These are phyloP conservation scores for Propithecus deckenii DNA, from an alignment of 2,797 vertebrate species.

Conservation along the genomic window DNA sequence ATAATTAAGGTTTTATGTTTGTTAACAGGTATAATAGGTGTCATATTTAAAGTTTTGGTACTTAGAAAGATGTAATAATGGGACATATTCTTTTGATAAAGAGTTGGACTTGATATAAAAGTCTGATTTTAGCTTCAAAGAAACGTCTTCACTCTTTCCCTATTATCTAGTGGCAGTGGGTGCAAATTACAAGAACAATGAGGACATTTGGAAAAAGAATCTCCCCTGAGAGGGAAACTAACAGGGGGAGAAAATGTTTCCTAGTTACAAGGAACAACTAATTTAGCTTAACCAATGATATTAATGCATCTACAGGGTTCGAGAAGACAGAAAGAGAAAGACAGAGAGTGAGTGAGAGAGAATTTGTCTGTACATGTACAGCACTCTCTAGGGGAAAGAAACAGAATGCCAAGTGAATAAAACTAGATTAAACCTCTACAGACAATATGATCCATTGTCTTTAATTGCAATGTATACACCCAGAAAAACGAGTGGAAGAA, in stretches of 20 bases:
- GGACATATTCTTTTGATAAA: neutral
- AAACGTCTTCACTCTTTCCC: neutral
- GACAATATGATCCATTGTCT: neutral
- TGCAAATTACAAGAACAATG: neutral
- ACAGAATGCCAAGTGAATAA: neutral
- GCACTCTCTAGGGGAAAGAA: neutral
- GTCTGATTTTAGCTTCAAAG: neutral
- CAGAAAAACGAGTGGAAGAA: conserved; percentile 2
- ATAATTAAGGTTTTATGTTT: conserved; percentile 22
- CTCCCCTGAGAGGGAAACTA: neutral
- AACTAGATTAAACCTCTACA: neutral
- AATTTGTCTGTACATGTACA: neutral
- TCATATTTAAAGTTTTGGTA: neutral
- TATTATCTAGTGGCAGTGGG: neutral
- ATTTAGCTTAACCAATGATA: neutral
- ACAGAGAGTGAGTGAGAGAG: neutral
- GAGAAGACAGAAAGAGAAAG: neutral
- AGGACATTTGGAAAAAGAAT: conserved; percentile 11
- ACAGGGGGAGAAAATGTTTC: neutral
- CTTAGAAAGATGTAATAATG: neutral
- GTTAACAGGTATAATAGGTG: neutral
- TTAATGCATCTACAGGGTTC: neutral
- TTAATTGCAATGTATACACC: neutral
- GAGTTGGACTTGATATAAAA: neutral
- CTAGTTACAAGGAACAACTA: neutral